Evolutionary conservation across 2,797 vertebrate species (phyloP), one percentile per base, ranked within the genome.

Genomic region (Cheirogaleus major): DNA sequence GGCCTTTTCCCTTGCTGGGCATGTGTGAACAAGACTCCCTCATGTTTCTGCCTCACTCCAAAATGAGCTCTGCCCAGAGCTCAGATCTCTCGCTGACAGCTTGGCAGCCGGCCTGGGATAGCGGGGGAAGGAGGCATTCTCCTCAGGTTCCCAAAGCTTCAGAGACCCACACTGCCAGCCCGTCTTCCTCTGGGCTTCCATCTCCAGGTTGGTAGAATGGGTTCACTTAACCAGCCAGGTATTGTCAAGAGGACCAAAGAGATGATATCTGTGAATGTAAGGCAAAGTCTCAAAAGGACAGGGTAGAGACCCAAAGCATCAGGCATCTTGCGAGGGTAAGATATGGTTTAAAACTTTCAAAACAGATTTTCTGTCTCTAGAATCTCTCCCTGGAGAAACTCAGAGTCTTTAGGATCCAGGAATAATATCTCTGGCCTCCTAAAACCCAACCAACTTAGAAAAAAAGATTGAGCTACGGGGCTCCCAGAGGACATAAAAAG

Each of bases 31-130:
- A 94, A 87, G 94, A 86, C 41, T 93, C 55, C 41, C 85, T 90
- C 76, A 32, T 57, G 73, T 22, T 86, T 97, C 94, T 95, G 57
- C 95, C 59, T 96, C 94, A 82, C 22, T 43, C 57, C 57, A 20
- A 92, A 91, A 76, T 70, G 67, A 95, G 69, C n/a, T 95, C 73
- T 93, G 10, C 88, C 72, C 65, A 78, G 83, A 55, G 55, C 87
- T 80, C 12, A 1, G 88, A 67, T 72, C 76, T 94, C 89, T 52
- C 61, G 48, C 48, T 86, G 80, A 67, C 38, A 95, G 55, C 48
- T 73, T 95, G 70, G 89, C 91, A 59, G 27, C 9, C 5, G 67
- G 91, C 87, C 82, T 91, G 35, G 70, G 5, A 43, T 43, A 10
- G 55, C 70, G 10, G 50, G 50, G 43, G 27, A 89, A 93, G 76